Conservation (phyloP, 2,113 vertebrate genomes). For the Tupaia tana region DNA sequence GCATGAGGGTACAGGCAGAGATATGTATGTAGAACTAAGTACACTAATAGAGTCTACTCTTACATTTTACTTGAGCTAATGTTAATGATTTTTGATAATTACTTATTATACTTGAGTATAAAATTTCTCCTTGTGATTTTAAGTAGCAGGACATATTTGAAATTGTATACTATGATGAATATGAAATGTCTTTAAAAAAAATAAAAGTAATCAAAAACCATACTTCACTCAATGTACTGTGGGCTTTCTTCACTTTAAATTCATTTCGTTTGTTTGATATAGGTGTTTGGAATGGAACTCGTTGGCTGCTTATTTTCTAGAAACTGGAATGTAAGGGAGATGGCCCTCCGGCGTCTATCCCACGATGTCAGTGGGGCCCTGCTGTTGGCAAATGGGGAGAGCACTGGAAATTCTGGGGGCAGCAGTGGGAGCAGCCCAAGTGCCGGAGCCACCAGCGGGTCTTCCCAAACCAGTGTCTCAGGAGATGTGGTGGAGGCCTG, state of each 20-base stretch:
- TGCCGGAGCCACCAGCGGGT: constrained; percentile 84
- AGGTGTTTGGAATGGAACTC: constrained; percentile 94
- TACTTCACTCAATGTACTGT: background rate
- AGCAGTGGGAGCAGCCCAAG: constrained; percentile 78
- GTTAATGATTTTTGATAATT: constrained; percentile 15
- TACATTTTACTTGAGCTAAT: background rate
- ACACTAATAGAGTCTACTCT: background rate
- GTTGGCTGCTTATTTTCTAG: constrained; percentile 95
- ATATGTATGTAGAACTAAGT: background rate
- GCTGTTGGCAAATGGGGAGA: constrained; percentile 93
- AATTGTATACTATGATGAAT: background rate
- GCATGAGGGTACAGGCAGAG: background rate
- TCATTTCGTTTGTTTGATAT: constrained; percentile 45
- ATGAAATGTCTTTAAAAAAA: background rate
- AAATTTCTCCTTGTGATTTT: background rate
- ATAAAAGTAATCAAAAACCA: background rate
- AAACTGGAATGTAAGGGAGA: constrained; percentile 96
- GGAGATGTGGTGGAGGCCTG: constrained; percentile 93
- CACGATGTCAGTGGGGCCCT: constrained; percentile 94
- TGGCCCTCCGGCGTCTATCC: constrained; percentile 93
- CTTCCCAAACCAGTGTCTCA: constrained; percentile 87
- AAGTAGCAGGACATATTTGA: background rate
- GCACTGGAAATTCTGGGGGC: constrained; percentile 89
- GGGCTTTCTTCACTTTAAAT: background rate
- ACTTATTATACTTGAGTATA: background rate